Evolutionary conservation across 2,113 vertebrate genomes (phyloP).

Genomic region (Phalacrocorax carbo): DNA sequence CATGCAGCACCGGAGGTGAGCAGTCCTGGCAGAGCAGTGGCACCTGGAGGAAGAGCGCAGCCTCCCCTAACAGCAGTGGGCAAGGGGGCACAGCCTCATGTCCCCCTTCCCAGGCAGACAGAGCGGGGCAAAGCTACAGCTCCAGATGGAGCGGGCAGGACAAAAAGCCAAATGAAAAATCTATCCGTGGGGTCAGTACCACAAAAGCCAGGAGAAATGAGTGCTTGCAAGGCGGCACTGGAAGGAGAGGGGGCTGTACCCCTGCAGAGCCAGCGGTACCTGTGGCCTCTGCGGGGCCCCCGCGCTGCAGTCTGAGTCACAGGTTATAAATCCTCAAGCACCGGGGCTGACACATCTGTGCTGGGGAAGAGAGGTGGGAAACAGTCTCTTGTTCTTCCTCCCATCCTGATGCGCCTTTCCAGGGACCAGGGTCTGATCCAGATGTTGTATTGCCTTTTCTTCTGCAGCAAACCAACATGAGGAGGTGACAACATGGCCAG

Average conservation of each 20-base stretch:
- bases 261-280: not conserved
- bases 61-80: not conserved
- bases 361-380: not conserved
- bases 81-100: fast-evolving
- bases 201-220: not conserved
- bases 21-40: not conserved
- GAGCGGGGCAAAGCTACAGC: not conserved
- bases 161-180: not conserved
- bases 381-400: not conserved
- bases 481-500: not conserved
- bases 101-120: not conserved
- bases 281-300: not conserved
- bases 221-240: not conserved
- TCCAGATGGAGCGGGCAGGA: not conserved
- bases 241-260: not conserved
- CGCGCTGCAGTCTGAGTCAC: not conserved
- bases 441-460: not conserved
- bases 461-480: not conserved
- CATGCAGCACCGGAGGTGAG: not conserved
- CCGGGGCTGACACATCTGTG: not conserved
- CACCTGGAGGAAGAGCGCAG: not conserved
- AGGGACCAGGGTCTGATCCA: not conserved
- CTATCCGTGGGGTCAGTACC: not conserved
- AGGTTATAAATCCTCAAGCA: not conserved
- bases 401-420: not conserved